A percentile compares a stretch with the other conserved stretches of the same genome.
Evolutionary conservation across 1,140 invertebrate species (phyloP).

Genomic region (Parasteatoda tepidariorum): DNA sequence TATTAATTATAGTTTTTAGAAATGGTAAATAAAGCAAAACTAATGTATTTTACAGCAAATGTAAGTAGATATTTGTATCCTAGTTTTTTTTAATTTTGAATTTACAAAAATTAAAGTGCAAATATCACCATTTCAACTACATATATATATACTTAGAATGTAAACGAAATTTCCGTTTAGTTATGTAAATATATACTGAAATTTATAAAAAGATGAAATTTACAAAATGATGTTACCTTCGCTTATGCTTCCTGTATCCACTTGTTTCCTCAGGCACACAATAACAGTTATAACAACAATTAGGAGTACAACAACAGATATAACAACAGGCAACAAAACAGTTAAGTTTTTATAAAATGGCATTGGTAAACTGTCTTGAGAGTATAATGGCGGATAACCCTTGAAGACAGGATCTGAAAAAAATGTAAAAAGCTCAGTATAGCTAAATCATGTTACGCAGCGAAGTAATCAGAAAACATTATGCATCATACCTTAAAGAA

Average conservation of each 20-base stretch:
- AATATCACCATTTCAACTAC: too few species aligned
- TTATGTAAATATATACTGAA: too few species aligned
- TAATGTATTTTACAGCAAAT: too few species aligned
- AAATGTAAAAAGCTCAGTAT: not conserved
- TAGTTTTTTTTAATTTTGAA: too few species aligned
- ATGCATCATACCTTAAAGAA: too few species aligned
- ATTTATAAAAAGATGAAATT: not conserved
- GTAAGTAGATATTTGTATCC: too few species aligned
- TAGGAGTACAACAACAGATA: conserved; percentile 61
- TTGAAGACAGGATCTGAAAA: conserved; percentile 21
- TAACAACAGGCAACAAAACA: conserved; percentile 61
- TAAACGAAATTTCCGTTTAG: too few species aligned
- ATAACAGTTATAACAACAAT: conserved; percentile 58
- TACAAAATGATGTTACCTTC: conserved; percentile 28
- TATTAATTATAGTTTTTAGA: too few species aligned
- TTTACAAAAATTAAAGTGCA: too few species aligned
- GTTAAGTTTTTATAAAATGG: conserved; percentile 61
- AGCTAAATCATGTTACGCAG: not conserved
- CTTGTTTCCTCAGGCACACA: conserved; percentile 51
- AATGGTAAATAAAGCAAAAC: too few species aligned
- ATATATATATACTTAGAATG: too few species aligned
- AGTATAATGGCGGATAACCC: not conserved
- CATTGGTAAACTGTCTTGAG: conserved; percentile 4
- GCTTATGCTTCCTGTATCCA: conserved; percentile 43
- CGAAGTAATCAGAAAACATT: too few species aligned